Conservation (phyloP, 2,888 invertebrate genomes). For the Terebella lapidaria region DNA sequence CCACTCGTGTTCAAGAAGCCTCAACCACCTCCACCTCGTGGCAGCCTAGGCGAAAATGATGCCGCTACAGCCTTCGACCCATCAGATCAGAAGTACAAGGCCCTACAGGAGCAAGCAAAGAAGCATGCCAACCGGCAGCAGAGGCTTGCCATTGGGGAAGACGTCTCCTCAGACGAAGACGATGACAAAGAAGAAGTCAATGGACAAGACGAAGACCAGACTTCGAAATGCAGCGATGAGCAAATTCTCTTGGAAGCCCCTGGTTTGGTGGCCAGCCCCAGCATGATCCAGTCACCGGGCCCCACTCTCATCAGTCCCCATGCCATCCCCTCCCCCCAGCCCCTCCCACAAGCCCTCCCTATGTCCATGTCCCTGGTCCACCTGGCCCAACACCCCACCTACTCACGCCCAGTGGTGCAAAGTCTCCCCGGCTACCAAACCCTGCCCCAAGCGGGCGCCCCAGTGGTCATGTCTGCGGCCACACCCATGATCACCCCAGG, state of each 20-base stretch:
- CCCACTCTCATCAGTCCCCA: neutral
- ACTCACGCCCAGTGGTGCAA: constrained; percentile 7
- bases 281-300: neutral
- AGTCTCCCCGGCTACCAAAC: constrained; percentile 9
- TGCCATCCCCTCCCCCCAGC: neutral
- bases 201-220: neutral
- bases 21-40: constrained; percentile 7
- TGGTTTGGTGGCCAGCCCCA: neutral
- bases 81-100: constrained; percentile 37
- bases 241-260: neutral
- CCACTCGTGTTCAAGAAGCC: constrained; percentile 23
- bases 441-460: constrained; percentile 25
- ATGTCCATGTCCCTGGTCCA: neutral
- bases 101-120: constrained; percentile 65
- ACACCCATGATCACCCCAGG: neutral
- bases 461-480: constrained; percentile 15
- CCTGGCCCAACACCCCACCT: neutral
- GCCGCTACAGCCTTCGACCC: neutral
- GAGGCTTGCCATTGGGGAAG: constrained; percentile 7
- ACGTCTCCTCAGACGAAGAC: neutral
- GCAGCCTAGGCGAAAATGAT: neutral
- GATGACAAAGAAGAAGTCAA: neutral
- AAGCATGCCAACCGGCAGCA: constrained; percentile 64
- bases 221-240: neutral
- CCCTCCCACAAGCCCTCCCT: neutral